A percentile compares a stretch with the other conserved stretches of the same genome.
These are phyloP conservation scores for Leucoptera coffeella DNA, from an alignment of 2,888 invertebrate species.

Conservation along the genomic window DNA sequence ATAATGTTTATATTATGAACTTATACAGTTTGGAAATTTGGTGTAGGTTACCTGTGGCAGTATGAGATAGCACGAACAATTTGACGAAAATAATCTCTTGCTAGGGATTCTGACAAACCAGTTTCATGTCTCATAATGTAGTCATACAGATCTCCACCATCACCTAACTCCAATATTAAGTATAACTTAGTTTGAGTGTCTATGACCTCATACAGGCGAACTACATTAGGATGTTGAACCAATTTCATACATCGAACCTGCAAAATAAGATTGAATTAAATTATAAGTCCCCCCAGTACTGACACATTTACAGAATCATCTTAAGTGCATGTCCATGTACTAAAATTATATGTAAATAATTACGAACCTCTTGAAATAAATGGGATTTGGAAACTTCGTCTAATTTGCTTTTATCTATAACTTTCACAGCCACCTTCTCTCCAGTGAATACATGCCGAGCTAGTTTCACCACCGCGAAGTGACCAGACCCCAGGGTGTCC, in stretches of 20 bases:
- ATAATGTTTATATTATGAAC: too few species aligned
- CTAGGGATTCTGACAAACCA: constrained; percentile 76
- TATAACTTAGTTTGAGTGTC: constrained; percentile 98
- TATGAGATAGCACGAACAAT: constrained; percentile 97
- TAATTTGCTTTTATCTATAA: constrained; percentile 97
- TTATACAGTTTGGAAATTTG: too few species aligned
- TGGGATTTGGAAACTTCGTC: constrained; percentile 94
- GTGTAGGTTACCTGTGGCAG: constrained; percentile 70
- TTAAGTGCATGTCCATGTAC: neutral
- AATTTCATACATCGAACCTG: constrained; percentile 96
- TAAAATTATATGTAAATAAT: neutral
- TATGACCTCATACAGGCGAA: constrained; percentile 96
- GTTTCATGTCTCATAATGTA: constrained; percentile 95
- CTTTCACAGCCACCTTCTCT: constrained; percentile 95
- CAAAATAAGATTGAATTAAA: constrained; percentile 6
- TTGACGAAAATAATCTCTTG: constrained; percentile 91
- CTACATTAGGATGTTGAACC: constrained; percentile 98
- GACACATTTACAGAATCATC: neutral
- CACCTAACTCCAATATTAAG: constrained; percentile 93
- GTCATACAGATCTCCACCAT: constrained; percentile 98
- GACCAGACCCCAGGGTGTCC: constrained; percentile 95
- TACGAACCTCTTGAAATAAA: constrained; percentile 86
- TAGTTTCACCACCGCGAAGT: constrained; percentile 97
- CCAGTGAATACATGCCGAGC: constrained; percentile 98
- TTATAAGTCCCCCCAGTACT: neutral